Conservation (phyloP, 2,888 invertebrate genomes). For the Cacoxenus indagator region DNA sequence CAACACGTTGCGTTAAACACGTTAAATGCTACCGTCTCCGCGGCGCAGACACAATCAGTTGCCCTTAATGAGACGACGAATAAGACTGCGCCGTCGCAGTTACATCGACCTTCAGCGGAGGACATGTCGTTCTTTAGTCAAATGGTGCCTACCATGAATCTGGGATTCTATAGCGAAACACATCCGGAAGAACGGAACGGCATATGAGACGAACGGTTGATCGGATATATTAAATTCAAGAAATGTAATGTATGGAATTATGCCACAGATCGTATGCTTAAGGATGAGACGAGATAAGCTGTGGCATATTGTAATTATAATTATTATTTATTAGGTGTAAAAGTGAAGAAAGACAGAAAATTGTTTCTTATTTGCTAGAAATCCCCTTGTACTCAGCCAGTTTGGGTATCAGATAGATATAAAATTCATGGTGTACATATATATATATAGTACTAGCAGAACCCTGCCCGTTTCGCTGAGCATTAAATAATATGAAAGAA, state of each 20-base stretch:
- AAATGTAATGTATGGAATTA: not conserved
- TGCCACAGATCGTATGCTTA: not conserved
- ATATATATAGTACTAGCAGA: too few species aligned
- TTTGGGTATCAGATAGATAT: too few species aligned
- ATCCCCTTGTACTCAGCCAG: too few species aligned
- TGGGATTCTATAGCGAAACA: slow-evolving; percentile 69
- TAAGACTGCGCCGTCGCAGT: slow-evolving; percentile 15
- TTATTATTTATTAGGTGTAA: not conserved
- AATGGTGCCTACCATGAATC: slow-evolving; percentile 66
- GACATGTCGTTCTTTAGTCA: slow-evolving; percentile 64
- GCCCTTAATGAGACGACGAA: not conserved
- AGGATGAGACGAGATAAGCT: not conserved
- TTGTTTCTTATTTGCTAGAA: too few species aligned
- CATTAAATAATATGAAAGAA: too few species aligned
- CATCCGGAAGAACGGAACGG: slow-evolving; percentile 63
- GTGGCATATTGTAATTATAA: not conserved
- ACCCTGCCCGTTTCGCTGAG: too few species aligned
- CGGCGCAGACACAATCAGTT: not conserved
- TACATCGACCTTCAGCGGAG: slow-evolving; percentile 46
- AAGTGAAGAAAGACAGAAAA: too few species aligned
- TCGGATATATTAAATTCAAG: not conserved
- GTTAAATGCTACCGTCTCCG: slow-evolving; percentile 32
- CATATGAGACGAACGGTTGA: slow-evolving; percentile 24
- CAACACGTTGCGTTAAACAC: slow-evolving; percentile 53
- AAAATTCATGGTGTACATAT: too few species aligned